A percentile compares a stretch with the other conserved stretches of the same genome.
Evolutionary conservation across 2,113 vertebrate genomes (phyloP).

Genomic region (Python bivittatus): DNA sequence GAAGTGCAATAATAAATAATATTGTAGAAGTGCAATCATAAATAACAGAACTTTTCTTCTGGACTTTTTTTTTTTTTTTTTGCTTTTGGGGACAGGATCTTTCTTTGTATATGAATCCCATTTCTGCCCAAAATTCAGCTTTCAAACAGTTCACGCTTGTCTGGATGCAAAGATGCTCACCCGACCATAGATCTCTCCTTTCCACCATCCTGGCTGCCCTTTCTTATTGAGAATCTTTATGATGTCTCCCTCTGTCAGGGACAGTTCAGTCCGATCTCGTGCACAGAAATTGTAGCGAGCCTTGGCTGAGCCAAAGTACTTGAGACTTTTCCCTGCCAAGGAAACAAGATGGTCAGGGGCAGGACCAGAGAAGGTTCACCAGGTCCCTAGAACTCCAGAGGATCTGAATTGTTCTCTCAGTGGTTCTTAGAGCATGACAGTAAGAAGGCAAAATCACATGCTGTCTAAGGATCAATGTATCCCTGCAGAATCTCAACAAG

Average conservation of each 20-base stretch:
- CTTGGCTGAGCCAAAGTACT: slow-evolving; percentile 81
- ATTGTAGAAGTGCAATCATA: not conserved
- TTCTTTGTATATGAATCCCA: not conserved
- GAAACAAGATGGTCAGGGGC: not conserved
- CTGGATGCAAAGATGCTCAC: slow-evolving; percentile 64
- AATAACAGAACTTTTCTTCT: not conserved
- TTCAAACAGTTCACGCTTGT: not conserved
- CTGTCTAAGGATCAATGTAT: not conserved
- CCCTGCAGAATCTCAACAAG: not conserved
- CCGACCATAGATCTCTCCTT: slow-evolving; percentile 91
- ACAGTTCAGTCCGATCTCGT: slow-evolving; percentile 86
- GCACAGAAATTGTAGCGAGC: slow-evolving; percentile 92
- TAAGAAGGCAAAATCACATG: not conserved
- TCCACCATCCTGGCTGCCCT: slow-evolving; percentile 90
- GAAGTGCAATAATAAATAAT: no score
- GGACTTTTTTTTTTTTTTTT: not conserved
- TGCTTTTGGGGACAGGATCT: not conserved
- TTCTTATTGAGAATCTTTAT: slow-evolving; percentile 92
- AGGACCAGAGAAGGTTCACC: no score
- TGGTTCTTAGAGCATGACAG: not conserved
- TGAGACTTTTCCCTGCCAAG: slow-evolving; percentile 72
- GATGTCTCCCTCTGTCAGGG: slow-evolving; percentile 86
- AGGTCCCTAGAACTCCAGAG: not conserved
- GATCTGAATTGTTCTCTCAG: not conserved
- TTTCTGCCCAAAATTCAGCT: not conserved